Percentiles rank a stretch among this genome's conserved stretches.
phyloP scores from a whole-genome alignment of 2,888 invertebrate genomes.

The Apodemia duryi region DNA sequence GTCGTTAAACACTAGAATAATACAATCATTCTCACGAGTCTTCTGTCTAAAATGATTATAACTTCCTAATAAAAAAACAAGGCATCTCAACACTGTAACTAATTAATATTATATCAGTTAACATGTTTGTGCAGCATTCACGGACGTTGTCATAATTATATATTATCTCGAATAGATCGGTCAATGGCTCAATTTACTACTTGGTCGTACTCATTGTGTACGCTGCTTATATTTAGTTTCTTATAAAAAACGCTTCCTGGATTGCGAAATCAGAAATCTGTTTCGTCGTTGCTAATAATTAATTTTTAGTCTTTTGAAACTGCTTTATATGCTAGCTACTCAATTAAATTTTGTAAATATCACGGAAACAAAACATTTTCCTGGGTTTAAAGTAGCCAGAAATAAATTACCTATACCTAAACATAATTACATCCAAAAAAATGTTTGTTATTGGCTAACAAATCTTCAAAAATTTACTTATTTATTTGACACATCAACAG shows the following conservation, averaged over 20 bases:
- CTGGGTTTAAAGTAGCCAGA: no score
- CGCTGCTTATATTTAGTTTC: background rate
- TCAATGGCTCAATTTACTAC: constrained; percentile 1
- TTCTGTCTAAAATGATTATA: background rate
- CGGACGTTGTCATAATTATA: constrained; percentile 14
- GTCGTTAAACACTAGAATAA: no score
- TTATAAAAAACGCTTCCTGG: background rate
- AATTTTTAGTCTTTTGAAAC: no score
- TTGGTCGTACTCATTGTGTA: background rate
- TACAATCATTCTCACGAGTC: background rate
- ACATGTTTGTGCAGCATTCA: constrained; percentile 4
- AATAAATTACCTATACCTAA: no score
- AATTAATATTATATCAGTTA: constrained; percentile 5
- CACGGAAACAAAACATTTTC: no score
- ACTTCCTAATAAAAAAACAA: constrained; percentile 13
- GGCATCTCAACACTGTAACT: background rate
- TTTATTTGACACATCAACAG: no score
- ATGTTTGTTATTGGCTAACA: no score
- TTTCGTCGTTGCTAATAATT: background rate
- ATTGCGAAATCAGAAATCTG: background rate
- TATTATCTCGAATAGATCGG: constrained; percentile 12
- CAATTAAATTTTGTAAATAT: no score
- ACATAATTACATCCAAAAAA: no score
- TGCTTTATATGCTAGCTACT: no score
- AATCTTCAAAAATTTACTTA: no score